Evolutionary conservation across 2,113 vertebrate genomes (phyloP).

Genomic region (Barnardius zonarius): DNA sequence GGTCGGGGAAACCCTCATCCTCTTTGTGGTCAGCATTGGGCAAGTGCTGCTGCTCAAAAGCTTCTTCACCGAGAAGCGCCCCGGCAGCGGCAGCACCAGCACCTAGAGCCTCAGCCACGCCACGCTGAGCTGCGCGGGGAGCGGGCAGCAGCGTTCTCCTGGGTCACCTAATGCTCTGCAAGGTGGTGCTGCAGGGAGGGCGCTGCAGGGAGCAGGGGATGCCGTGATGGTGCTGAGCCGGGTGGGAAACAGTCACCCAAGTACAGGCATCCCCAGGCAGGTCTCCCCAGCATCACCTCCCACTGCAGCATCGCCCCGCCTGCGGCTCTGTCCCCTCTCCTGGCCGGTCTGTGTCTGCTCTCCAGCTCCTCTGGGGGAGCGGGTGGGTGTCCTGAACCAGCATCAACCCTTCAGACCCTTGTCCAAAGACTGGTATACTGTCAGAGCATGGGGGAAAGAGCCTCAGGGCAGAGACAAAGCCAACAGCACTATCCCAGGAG

Average conservation of each 20-base stretch:
- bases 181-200: not conserved
- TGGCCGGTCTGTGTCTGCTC: accelerated
- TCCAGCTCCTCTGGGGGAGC: accelerated
- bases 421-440: accelerated
- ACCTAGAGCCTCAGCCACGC: slow-evolving; percentile 61
- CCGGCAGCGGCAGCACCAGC: slow-evolving; percentile 1
- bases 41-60: slow-evolving; percentile 88
- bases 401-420: not conserved
- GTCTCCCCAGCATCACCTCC: not conserved
- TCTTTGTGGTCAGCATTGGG: slow-evolving; percentile 84
- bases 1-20: slow-evolving; percentile 78
- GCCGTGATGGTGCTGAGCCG: accelerated
- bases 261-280: not conserved
- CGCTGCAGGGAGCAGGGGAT: not conserved
- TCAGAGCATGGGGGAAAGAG: not conserved
- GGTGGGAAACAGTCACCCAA: not conserved
- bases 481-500: not conserved
- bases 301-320: accelerated
- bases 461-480: not conserved
- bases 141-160: not conserved
- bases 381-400: not conserved
- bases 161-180: not conserved
- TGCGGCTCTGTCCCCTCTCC: accelerated
- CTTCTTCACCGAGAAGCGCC: slow-evolving; percentile 85
- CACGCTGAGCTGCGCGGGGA: not conserved